These are phyloP conservation scores for Drosophila busckii DNA, from an alignment of 1,140 invertebrate species.

Conservation along the genomic window DNA sequence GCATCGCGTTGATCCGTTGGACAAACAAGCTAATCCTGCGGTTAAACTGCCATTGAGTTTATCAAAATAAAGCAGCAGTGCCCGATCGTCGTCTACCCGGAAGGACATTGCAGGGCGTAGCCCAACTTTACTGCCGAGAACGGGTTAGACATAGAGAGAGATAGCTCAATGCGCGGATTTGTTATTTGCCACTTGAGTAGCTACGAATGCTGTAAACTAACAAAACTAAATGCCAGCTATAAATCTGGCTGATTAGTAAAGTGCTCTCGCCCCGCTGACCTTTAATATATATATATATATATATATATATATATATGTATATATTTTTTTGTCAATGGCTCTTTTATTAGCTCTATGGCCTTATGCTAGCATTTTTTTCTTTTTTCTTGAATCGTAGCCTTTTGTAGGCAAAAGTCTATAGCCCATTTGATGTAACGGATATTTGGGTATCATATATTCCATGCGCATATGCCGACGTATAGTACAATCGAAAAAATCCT, in stretches of 20 bases:
- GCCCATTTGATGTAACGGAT: slow-evolving; percentile 24
- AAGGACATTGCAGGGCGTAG: slow-evolving; percentile 51
- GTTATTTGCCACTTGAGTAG: slow-evolving; percentile 23
- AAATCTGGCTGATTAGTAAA: slow-evolving; percentile 74
- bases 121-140: slow-evolving; percentile 47
- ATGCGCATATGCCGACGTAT: slow-evolving; percentile 18
- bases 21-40: slow-evolving; percentile 77
- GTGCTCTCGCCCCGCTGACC: slow-evolving; percentile 57
- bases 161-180: slow-evolving; percentile 48
- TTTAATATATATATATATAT: too few species aligned
- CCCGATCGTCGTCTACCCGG: slow-evolving; percentile 43
- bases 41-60: slow-evolving; percentile 76
- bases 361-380: too few species aligned
- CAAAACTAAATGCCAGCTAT: slow-evolving; percentile 72
- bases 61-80: slow-evolving; percentile 66
- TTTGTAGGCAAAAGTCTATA: slow-evolving; percentile 1
- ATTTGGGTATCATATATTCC: slow-evolving; percentile 27
- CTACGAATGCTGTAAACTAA: slow-evolving; percentile 40
- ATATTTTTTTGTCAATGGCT: slow-evolving; percentile 3
- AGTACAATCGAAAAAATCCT: slow-evolving; percentile 6
- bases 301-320: too few species aligned
- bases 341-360: too few species aligned
- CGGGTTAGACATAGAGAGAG: slow-evolving; percentile 60
- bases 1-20: slow-evolving; percentile 60
- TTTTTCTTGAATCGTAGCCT: neutral